Base-by-base conservation (phyloP, 1,140 invertebrate species). In the Maniola jurtina region DNA sequence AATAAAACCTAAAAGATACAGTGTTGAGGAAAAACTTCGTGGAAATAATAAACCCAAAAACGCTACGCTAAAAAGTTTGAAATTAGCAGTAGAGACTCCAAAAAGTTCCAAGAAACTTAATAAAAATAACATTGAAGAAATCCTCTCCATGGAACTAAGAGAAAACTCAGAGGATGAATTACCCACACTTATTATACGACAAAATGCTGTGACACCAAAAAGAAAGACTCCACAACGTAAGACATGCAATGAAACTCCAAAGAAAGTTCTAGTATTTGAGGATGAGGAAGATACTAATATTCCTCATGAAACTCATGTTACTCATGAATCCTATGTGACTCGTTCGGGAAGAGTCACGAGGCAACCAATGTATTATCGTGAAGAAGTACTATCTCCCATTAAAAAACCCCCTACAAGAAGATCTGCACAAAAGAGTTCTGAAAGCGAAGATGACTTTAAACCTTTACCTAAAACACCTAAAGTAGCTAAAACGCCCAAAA, bases 121-220 rank as follows among this genome's bases (percentile, higher is more conserved):
- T 11, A 82, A 79, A 48, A 73, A 70, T 48, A 83, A 82, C 47
- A 72, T 83, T 60, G 82, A 86, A 66, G 81, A 89, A 38, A 65
- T 84, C 5, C 58, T 88, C 9, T 81, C 80, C 65, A 83, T 89
- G 83, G 86, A 89, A 72, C 62, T 90, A 10, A 78, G 84, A 74
- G 83, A 88, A 66, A 87, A 86, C 61, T 89, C 86, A 25, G 83
- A 89, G 77, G 86, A 89, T 61, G 83, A 89, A 38, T 33, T 89
- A 8, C 86, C 84, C 33, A 90, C 84, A 47, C 68, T 90, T 6
- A 86, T 90, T 8, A 89, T 90, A 48, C 81, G 83, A 65, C 77
- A 89, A 48, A 75, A 84, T 75, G 73, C 81, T 0, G 57, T 68
- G 11, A 88, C 83, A 59, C 85, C 86, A 5, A 90, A 90, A 70